Evolutionary conservation across 2,113 vertebrate species (phyloP), one percentile per base, ranked within the genome.

Genomic region (Nycticebus coucang): DNA sequence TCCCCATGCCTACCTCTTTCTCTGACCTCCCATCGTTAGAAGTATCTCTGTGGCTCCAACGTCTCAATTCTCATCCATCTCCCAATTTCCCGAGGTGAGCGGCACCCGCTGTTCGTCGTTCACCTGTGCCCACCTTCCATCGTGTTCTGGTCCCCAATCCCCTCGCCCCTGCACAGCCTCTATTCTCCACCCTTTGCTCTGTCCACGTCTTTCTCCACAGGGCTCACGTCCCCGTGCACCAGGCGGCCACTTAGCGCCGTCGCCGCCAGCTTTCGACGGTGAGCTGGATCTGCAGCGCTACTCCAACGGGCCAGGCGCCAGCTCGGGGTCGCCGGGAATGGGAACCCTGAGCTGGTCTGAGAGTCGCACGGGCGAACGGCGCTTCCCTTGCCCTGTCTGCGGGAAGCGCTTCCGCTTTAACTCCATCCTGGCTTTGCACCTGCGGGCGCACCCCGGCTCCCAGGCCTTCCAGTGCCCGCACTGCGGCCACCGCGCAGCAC

Each of bases 401-500:
- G 99, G 99, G 68, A 99, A 99, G 98, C 98, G 99, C 94, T 99
- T 99, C 97, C 97, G 99, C 91, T 99, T 99, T 98, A 99, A 99
- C 98, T 99, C 99, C 93, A 99, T 99, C 97, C 97, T 99, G 96
- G 99, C 99, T n/a, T 98, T 99, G 89, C 99, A 99, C 78, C 99
- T 99, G 45, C 98, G 99, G 89, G 99, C 99, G 62, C 99, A 99
- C 96, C 99, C 98, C 10, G 98, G 99, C 30, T 97, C 98, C 94
- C 96, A 97, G 97, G 97, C 97, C 91, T 97, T 98, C 97, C 97
- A 97, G 79, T 98, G 98, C 71, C 98, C 98, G 15, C 97, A 98
- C 62, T 98, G 98, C 41, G 98, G 92, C 93, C 98, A 96, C 96
- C 98, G 74, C 79, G 98, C 90, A 21, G 97, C 98, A 0, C 98